These are phyloP conservation scores for Pseudococcus jackbeardsleyi DNA, from an alignment of 2,888 invertebrate genomes.

Conservation along the genomic window DNA sequence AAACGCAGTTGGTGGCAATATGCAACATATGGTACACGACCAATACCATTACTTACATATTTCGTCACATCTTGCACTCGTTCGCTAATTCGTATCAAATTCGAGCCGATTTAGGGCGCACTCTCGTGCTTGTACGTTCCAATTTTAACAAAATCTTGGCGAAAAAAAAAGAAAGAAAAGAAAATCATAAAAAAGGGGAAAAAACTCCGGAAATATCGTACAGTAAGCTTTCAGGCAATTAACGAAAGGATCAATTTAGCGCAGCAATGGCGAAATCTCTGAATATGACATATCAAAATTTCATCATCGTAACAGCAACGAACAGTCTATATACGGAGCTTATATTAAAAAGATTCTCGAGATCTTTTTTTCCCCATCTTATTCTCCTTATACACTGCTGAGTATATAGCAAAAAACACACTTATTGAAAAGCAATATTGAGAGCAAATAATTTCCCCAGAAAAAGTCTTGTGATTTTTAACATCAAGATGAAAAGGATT, in stretches of 20 bases:
- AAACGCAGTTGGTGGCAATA: conserved; percentile 30
- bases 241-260: background rate
- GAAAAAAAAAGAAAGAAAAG: background rate
- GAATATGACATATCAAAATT: conserved; percentile 49
- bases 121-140: background rate
- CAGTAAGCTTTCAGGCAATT: conserved; percentile 28
- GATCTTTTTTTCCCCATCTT: background rate
- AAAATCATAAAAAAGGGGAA: background rate
- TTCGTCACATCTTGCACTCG: conserved; percentile 18
- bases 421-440: conserved; percentile 52
- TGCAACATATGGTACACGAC: conserved; percentile 20
- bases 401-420: conserved; percentile 39
- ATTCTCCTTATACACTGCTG: background rate
- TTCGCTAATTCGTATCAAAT: conserved; percentile 27
- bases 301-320: conserved; percentile 27
- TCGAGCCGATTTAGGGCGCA: background rate
- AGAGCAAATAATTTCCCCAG: conserved; percentile 50
- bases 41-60: conserved; percentile 30
- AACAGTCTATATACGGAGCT: background rate
- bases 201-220: background rate
- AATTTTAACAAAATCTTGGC: background rate
- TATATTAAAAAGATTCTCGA: conserved; percentile 48
- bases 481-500: conserved; percentile 46
- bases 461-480: conserved; percentile 41
- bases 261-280: background rate